These are phyloP conservation scores for Mola mola DNA, from an alignment of 2,113 vertebrate species.

Conservation along the genomic window DNA sequence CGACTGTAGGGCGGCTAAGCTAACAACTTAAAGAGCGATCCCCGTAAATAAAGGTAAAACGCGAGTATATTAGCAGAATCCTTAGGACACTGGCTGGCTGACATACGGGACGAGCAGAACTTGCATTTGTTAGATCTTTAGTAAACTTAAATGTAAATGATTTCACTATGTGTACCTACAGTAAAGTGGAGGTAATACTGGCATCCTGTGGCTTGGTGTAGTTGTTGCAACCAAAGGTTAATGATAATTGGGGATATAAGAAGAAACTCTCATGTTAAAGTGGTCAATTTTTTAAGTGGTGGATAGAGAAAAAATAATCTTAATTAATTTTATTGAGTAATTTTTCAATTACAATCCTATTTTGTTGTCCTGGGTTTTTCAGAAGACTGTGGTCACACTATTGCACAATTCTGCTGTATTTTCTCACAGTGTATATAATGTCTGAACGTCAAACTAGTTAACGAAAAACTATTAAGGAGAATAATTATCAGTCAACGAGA, in stretches of 20 bases:
- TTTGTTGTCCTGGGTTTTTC: too few relatives aligned
- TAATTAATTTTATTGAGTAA: too few relatives aligned
- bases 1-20: not conserved
- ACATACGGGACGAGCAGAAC: not conserved
- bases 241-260: not conserved
- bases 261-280: too few relatives aligned
- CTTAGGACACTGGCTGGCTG: not conserved
- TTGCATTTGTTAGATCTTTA: not conserved
- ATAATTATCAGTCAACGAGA: too few relatives aligned
- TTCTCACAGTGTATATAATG: too few relatives aligned
- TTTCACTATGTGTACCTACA: not conserved
- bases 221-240: not conserved
- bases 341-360: too few relatives aligned
- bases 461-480: too few relatives aligned
- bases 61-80: not conserved
- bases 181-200: slow-evolving; percentile 48
- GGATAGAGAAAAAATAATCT: too few relatives aligned
- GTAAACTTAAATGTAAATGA: not conserved
- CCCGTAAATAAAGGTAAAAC: not conserved
- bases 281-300: too few relatives aligned
- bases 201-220: slow-evolving; percentile 37
- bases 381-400: too few relatives aligned
- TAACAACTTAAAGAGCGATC: not conserved
- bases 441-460: too few relatives aligned
- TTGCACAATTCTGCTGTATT: too few relatives aligned